A percentile compares a stretch with the other conserved stretches of the same genome.
These are phyloP conservation scores for Hepsetus odoe DNA, from an alignment of 2,113 vertebrate genomes.

Conservation along the genomic window DNA sequence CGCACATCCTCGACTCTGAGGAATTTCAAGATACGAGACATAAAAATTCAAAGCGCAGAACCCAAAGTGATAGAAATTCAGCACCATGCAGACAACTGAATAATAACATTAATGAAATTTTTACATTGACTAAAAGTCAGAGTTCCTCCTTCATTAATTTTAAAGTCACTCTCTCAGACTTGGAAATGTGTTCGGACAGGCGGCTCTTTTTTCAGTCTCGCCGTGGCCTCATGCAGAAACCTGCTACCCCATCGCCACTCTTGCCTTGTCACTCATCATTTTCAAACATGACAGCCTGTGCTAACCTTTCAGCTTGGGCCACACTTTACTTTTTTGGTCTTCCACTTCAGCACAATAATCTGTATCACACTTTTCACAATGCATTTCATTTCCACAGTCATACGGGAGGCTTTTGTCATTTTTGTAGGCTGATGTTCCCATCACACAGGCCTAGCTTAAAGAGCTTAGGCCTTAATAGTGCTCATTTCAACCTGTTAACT, in stretches of 20 bases:
- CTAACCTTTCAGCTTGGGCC: constrained; percentile 39
- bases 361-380: constrained; percentile 28
- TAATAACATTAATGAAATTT: constrained; percentile 76
- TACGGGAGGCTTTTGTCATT: background rate
- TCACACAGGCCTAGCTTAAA: constrained; percentile 1
- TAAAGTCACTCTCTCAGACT: constrained; percentile 61
- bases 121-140: constrained; percentile 72
- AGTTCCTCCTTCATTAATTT: constrained; percentile 72
- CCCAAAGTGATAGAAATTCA: constrained; percentile 71
- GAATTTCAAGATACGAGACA: constrained; percentile 62
- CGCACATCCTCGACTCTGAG: constrained; percentile 40
- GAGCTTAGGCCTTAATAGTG: constrained; percentile 33
- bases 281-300: constrained; percentile 40
- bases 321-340: constrained; percentile 49
- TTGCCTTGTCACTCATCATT: constrained; percentile 45
- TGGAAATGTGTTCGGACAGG: constrained; percentile 52
- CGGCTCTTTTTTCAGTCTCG: constrained; percentile 42
- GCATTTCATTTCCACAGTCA: constrained; percentile 24
- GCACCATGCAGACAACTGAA: constrained; percentile 71
- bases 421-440: background rate
- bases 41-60: constrained; percentile 71
- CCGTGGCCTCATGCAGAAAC: constrained; percentile 29
- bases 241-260: constrained; percentile 33
- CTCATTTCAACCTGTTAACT: constrained; percentile 39
- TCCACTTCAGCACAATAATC: constrained; percentile 20